Base-by-base conservation (phyloP, 2,797 vertebrate genomes). In the Allobates femoralis region DNA sequence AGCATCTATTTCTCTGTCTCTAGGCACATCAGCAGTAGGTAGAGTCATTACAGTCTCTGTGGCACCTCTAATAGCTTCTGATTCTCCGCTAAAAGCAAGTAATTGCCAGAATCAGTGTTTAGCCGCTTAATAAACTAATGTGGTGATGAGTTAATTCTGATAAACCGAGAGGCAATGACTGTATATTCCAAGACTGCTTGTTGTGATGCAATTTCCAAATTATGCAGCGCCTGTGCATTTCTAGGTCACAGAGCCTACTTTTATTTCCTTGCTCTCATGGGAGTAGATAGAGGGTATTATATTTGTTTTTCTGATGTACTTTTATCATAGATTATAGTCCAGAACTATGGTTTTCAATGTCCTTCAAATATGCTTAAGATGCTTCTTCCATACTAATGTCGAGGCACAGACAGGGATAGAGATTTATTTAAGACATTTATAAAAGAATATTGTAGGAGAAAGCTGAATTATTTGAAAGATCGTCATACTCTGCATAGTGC, bases 61-160 rank as follows among this genome's bases (percentile, higher is more conserved):
- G 85, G 67, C 58, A 64, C 66, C 82, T 90, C 74, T 64, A 76
- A 41, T 77, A 62, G 56, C 60, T 91, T 90, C 83, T 86, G 84
- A 88, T 85, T 16, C 86, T 88, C 50, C 50, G 8, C 83, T 87
- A 50, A 73, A 89, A 89, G 28, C 32, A 18, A 46, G 79, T 90
- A 91, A 90, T 90, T 91, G 89, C 85, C 88, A 2, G 60, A 84
- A 85, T 86, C 86, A 26, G 67, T 64, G 53, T 51, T 74, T 62
- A 58, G 32, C 78, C 58, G 83, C 89, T 90, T 91, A 80, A 66
- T 84, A 85, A 34, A 89, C 88, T 1, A 0, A 1, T 89, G 88
- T 91, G 89, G 92, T 91, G 90, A 90, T 89, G 88, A 89, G 79
- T 91, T 91, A 92, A 91, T 91, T 88, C 87, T 89, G 92, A 89